Evolutionary conservation across 2,797 vertebrate genomes (phyloP).

Genomic region (Setipinna tenuifilis): DNA sequence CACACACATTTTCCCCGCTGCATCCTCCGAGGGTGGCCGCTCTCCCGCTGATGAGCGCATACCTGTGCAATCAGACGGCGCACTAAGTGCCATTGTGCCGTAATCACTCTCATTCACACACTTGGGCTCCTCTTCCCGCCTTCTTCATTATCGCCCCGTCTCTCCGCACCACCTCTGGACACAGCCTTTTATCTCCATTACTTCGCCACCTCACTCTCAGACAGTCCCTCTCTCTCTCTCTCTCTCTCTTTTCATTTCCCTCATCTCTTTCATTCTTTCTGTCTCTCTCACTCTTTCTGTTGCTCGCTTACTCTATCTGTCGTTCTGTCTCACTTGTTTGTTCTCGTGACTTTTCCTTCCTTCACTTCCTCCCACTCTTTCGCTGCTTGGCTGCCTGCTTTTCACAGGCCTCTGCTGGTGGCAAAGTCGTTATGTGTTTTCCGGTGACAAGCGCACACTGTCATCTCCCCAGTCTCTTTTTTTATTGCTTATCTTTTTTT

Average conservation of each 20-base stretch:
- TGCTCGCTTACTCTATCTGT: constrained; percentile 63
- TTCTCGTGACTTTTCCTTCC: background rate
- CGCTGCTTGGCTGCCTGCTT: background rate
- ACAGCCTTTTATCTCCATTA: background rate
- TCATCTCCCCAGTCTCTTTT: background rate
- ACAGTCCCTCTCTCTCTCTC: constrained; percentile 26
- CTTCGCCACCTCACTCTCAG: constrained; percentile 47
- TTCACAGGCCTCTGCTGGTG: background rate
- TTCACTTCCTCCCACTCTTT: background rate
- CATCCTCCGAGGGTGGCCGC: constrained; percentile 48
- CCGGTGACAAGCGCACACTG: background rate
- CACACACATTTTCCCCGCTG: constrained; percentile 54
- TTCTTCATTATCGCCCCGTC: constrained; percentile 55
- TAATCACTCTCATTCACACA: constrained; percentile 87
- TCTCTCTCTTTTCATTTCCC: constrained; percentile 22
- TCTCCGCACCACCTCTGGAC: background rate
- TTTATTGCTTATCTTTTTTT: background rate
- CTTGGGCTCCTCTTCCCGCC: constrained; percentile 51
- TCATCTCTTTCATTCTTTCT: constrained; percentile 39
- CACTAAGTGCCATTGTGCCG: constrained; percentile 87
- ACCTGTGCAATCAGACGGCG: constrained; percentile 88
- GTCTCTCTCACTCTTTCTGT: constrained; percentile 55
- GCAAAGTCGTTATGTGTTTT: background rate
- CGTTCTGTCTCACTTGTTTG: constrained; percentile 23
- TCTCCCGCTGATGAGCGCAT: constrained; percentile 78